Evolutionary conservation across 1,140 invertebrate genomes (phyloP).

Genomic region (Lanistes nyassanus): DNA sequence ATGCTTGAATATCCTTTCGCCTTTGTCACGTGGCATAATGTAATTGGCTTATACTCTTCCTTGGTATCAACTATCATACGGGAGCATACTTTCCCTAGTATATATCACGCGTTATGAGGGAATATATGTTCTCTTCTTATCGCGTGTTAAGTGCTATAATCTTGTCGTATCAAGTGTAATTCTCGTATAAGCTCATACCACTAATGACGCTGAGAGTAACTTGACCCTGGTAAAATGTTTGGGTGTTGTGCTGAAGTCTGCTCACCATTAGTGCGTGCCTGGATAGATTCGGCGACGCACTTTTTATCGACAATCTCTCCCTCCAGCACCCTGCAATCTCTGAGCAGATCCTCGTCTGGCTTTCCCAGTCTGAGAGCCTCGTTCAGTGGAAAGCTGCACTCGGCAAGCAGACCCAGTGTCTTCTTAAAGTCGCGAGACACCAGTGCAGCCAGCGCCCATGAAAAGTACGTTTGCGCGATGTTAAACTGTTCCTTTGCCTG

Average conservation of each 20-base stretch:
- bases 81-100: too few species aligned
- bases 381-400: constrained; percentile 42
- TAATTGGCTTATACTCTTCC: too few species aligned
- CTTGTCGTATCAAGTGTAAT: too few species aligned
- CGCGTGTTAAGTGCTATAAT: too few species aligned
- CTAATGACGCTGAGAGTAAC: too few species aligned
- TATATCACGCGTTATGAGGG: too few species aligned
- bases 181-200: too few species aligned
- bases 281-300: constrained; percentile 46
- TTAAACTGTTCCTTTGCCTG: constrained; percentile 14
- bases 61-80: too few species aligned
- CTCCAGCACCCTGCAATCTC: constrained; percentile 36
- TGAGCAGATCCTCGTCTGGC: constrained; percentile 7
- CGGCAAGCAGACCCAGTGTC: constrained; percentile 30
- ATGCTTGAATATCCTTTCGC: too few species aligned
- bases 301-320: constrained; percentile 39
- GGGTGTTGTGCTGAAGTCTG: neutral
- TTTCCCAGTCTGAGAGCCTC: constrained; percentile 30
- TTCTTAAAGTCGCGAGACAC: constrained; percentile 23
- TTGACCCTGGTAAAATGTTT: too few species aligned
- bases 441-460: neutral
- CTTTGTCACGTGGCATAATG: too few species aligned
- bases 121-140: too few species aligned
- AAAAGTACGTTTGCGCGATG: constrained; percentile 6
- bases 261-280: constrained; percentile 41